phyloP scores from a whole-genome alignment of 2,113 vertebrate genomes.

The Ammospiza nelsoni region DNA sequence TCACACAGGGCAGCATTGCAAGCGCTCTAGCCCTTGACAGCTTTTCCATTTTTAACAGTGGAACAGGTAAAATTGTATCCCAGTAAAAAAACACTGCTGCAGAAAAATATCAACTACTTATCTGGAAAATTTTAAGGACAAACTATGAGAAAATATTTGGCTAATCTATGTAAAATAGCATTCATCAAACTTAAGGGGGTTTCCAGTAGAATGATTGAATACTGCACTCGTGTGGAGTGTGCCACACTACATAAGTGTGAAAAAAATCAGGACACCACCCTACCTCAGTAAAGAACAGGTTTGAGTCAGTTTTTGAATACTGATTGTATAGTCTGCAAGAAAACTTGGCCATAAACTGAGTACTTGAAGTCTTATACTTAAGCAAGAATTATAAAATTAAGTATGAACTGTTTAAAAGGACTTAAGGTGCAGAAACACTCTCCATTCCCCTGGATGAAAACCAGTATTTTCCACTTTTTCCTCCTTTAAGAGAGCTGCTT shows the following conservation, averaged over 20 bases:
- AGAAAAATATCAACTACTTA: neutral
- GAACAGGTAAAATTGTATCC: neutral
- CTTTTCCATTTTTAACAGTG: neutral
- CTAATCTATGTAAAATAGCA: neutral
- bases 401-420: neutral
- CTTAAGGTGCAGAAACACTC: neutral
- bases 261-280: neutral
- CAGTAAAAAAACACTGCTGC: neutral
- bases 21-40: neutral
- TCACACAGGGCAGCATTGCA: accelerated
- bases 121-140: neutral
- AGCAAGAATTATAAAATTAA: neutral
- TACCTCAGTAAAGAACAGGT: neutral
- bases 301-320: neutral
- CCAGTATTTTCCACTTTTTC: neutral
- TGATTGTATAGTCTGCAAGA: neutral
- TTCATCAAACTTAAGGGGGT: neutral
- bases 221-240: neutral
- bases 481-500: neutral
- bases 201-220: neutral
- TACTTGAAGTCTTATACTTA: neutral
- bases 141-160: neutral
- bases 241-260: accelerated
- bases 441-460: neutral
- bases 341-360: neutral